Evolutionary conservation across 2,113 vertebrate genomes (phyloP).

Genomic region (Oryzias woworae): DNA sequence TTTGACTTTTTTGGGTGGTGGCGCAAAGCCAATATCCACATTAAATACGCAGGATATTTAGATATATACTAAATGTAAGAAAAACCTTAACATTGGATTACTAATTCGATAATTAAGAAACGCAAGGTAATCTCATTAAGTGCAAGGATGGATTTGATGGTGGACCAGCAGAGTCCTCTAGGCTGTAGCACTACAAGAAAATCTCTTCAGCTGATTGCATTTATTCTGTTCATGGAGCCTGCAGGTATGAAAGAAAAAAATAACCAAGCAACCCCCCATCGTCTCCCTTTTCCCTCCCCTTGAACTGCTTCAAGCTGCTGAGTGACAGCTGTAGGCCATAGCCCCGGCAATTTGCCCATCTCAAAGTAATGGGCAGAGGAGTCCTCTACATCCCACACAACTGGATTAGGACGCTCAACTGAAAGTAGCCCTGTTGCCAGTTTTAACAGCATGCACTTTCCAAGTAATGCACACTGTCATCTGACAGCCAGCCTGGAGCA

Average conservation of each 20-base stretch:
- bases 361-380: constrained; percentile 24
- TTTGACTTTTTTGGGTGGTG: too few relatives aligned
- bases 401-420: constrained; percentile 24
- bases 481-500: constrained; percentile 49
- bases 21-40: not conserved
- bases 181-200: not conserved
- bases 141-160: too few relatives aligned
- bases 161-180: too few relatives aligned
- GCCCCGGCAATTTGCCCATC: constrained; percentile 17
- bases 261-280: not conserved
- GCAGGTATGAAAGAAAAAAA: not conserved
- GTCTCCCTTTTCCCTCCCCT: not conserved
- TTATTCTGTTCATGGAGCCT: not conserved
- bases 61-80: not conserved
- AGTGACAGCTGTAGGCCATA: constrained; percentile 18
- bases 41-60: not conserved
- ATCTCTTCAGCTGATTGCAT: not conserved
- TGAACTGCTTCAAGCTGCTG: not conserved
- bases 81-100: not conserved
- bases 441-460: constrained; percentile 22
- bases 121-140: too few relatives aligned
- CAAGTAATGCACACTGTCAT: constrained; percentile 51
- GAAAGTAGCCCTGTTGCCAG: constrained; percentile 13
- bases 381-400: constrained; percentile 39
- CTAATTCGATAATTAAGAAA: too few relatives aligned